A percentile compares a stretch with the other conserved stretches of the same genome.
These are phyloP conservation scores for Spongilla lacustris DNA, from an alignment of 37 sponge, comb jelly and placozoan species.

Conservation along the genomic window DNA sequence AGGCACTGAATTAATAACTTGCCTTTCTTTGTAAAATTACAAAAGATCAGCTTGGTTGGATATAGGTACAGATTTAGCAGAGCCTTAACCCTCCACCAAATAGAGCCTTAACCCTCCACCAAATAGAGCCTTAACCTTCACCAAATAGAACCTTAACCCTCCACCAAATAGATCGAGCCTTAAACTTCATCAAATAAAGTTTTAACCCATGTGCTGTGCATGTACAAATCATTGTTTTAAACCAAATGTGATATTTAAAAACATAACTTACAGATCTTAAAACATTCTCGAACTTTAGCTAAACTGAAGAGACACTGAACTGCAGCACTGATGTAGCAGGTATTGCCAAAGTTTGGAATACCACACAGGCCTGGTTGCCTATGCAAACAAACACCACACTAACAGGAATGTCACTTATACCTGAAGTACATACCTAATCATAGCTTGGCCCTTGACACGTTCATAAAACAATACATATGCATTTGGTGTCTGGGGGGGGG, in stretches of 20 bases:
- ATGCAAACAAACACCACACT: not conserved
- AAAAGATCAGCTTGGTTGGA: too few species aligned
- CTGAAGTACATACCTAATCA: not conserved
- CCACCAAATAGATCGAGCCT: too few species aligned
- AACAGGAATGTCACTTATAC: not conserved
- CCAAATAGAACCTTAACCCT: too few species aligned
- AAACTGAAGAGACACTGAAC: not conserved
- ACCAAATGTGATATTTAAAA: not conserved
- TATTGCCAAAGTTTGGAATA: not conserved
- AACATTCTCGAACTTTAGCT: not conserved
- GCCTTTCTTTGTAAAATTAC: too few species aligned
- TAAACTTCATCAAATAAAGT: too few species aligned
- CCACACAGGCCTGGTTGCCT: not conserved
- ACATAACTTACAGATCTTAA: not conserved
- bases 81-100: too few species aligned
- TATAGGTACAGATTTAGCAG: too few species aligned
- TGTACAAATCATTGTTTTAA: not conserved
- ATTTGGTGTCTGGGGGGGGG: not conserved
- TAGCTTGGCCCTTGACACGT: not conserved
- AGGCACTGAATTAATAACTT: too few species aligned
- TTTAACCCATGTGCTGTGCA: too few species aligned
- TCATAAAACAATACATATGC: not conserved
- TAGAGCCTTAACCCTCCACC: too few species aligned
- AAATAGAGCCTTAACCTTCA: too few species aligned
- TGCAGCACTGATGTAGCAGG: not conserved